Evolutionary conservation across 2,113 vertebrate genomes (phyloP).

Genomic region (Platichthys flesus): DNA sequence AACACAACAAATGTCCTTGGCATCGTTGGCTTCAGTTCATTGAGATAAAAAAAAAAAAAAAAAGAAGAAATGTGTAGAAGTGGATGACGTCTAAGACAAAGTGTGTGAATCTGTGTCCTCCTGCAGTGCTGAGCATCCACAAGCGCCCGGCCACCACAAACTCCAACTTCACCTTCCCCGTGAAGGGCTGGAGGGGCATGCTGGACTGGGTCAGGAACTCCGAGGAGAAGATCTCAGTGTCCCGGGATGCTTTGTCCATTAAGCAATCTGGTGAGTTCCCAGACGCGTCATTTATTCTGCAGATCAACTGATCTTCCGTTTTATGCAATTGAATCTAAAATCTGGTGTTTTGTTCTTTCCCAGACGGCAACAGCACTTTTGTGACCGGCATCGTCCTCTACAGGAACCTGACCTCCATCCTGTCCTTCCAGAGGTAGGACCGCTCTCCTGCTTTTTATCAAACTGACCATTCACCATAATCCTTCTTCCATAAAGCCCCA

Average conservation of each 20-base stretch:
- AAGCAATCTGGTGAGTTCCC: constrained; percentile 86
- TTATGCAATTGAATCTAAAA: constrained; percentile 15
- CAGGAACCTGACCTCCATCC: constrained; percentile 90
- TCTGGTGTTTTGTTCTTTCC: constrained; percentile 38
- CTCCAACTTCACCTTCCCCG: constrained; percentile 94
- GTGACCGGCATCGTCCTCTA: constrained; percentile 96
- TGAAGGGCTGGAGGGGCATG: constrained; percentile 96
- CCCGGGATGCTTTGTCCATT: constrained; percentile 89
- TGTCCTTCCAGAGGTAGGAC: constrained; percentile 92
- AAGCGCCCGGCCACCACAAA: constrained; percentile 89
- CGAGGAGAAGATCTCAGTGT: constrained; percentile 93
- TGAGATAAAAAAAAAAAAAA: neutral
- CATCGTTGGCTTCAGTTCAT: constrained; percentile 9
- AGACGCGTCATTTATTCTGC: neutral
- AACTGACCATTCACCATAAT: neutral
- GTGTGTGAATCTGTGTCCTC: neutral
- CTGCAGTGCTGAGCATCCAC: constrained; percentile 92
- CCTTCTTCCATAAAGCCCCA: neutral
- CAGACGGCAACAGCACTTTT: constrained; percentile 89
- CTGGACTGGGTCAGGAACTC: constrained; percentile 94
- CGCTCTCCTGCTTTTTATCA: constrained; percentile 13
- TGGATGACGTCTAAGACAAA: constrained; percentile 18
- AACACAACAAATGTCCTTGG: constrained; percentile 28
- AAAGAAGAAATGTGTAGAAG: no score
- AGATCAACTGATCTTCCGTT: neutral